Evolutionary conservation across 2,113 vertebrate genomes (phyloP).

Genomic region (Procavia capensis): DNA sequence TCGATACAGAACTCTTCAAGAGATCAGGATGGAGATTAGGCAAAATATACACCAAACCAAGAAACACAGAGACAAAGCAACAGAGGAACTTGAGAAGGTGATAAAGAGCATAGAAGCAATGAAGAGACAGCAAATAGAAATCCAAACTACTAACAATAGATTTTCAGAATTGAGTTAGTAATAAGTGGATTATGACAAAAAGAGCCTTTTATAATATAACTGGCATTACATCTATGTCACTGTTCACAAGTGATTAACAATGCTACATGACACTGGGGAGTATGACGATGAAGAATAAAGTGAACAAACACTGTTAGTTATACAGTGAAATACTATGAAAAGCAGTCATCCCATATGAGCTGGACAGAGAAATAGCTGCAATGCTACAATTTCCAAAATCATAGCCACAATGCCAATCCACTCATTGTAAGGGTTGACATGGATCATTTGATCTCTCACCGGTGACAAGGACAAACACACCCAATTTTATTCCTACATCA

Average conservation of each 20-base stretch:
- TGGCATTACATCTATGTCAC: neutral
- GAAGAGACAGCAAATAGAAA: too few species aligned
- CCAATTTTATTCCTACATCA: constrained; percentile 19
- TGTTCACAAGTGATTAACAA: constrained; percentile 2
- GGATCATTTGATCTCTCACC: neutral
- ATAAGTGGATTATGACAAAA: neutral
- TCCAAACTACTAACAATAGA: too few species aligned
- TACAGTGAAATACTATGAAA: constrained; percentile 20
- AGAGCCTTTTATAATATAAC: neutral
- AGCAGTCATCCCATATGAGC: neutral
- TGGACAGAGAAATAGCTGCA: neutral
- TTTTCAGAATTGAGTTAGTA: neutral
- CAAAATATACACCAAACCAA: too few species aligned
- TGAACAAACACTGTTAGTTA: neutral
- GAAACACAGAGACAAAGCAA: too few species aligned
- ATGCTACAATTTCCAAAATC: neutral
- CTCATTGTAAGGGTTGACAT: neutral
- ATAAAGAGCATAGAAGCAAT: too few species aligned
- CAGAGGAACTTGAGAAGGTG: too few species aligned
- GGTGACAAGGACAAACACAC: neutral
- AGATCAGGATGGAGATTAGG: too few species aligned
- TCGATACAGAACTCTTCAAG: too few species aligned
- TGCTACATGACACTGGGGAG: neutral
- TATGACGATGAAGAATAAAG: neutral
- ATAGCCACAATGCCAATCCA: neutral